phyloP scores from a whole-genome alignment of 2,888 invertebrate species.

The Epistrophe eligans region DNA sequence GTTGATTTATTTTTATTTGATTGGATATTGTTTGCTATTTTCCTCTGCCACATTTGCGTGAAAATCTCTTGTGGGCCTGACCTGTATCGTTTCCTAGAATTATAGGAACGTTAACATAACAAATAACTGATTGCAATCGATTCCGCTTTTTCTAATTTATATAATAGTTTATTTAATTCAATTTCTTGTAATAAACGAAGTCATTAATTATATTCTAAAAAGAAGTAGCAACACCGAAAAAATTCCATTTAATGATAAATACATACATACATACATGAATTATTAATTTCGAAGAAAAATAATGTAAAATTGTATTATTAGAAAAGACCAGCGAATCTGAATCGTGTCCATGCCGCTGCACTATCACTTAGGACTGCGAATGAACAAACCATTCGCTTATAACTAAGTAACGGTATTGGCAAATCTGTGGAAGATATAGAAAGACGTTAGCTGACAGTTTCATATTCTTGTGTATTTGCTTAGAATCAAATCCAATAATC shows the following conservation, averaged over 20 bases:
- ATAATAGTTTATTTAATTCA: not conserved
- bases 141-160: not conserved
- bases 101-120: not conserved
- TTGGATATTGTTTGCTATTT: conserved; percentile 56
- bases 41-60: conserved; percentile 20
- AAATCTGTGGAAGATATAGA: conserved; percentile 20
- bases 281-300: conserved; percentile 31
- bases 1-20: conserved; percentile 41
- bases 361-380: conserved; percentile 39
- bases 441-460: conserved; percentile 20
- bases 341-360: conserved; percentile 54
- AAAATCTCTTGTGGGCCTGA: conserved; percentile 8
- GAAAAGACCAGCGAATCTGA: conserved; percentile 51
- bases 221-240: conserved; percentile 37
- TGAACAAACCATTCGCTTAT: conserved; percentile 15
- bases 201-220: conserved; percentile 25
- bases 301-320: conserved; percentile 61
- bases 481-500: not conserved
- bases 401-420: conserved; percentile 10
- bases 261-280: not conserved
- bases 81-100: conserved; percentile 3
- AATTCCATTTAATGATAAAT: conserved; percentile 16
- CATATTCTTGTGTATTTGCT: not conserved
- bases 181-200: conserved; percentile 10
- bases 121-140: not conserved